Base-by-base conservation (phyloP, 2,888 invertebrate genomes). In the Hemaris fuciformis region DNA sequence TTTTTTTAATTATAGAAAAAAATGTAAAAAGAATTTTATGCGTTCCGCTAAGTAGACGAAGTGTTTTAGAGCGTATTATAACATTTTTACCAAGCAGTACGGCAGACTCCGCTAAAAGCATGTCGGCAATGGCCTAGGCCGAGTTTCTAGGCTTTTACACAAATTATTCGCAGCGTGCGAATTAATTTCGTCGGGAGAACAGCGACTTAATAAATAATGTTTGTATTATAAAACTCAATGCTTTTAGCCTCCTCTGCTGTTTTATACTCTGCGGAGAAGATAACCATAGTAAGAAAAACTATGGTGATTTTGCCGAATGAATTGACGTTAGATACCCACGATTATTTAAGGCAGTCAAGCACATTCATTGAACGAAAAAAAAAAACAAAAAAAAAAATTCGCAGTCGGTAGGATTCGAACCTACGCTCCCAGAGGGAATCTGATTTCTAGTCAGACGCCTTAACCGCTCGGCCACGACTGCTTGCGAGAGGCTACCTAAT, bases 391-490 rank as follows among this genome's bases (percentile, higher is more conserved):
- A 45, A 45, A 15, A n/a, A 27, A 7, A 23, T 64, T 74, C 96
- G 96, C 96, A 95, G 96, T 95, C 95, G 95, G 95, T 95, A 96
- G 96, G 96, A 96, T 95, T 96, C 96, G 96, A 96, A 96, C 96
- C 96, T 96, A 95, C 95, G 96, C 96, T 96, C 96, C 96, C 95
- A 96, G 95, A 95, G 96, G 96, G 96, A 96, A 96, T 95, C 95
- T 95, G 96, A 96, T 96, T 96, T 96, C 96, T 95, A 96, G 95
- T 96, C 96, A 96, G 95, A 95, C 96, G 96, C 95, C 95, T 96
- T 96, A 96, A 96, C 96, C 96, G 95, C 96, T 96, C 95, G 95
- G 95, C 96, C 95, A 96, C 95, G 95, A 95, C 95, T 95, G 95
- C 95, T 88, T 25, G n/a, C 0, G 0, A 1, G 0, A 5, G 0